Percentiles rank a stretch among this genome's conserved stretches.
These are phyloP conservation scores for Papilio elwesi DNA, from an alignment of 2,888 invertebrate species.

Conservation along the genomic window DNA sequence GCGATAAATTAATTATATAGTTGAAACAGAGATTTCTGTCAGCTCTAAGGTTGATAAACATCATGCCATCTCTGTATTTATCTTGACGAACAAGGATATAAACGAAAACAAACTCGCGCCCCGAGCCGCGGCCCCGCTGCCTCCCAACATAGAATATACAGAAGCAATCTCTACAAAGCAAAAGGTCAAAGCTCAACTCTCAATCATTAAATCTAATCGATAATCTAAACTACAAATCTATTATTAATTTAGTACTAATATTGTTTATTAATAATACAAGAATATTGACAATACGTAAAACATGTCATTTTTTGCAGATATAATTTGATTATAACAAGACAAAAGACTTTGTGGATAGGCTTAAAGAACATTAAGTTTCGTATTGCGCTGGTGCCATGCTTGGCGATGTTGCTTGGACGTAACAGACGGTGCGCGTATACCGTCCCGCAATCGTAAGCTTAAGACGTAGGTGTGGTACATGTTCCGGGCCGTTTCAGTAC, in stretches of 20 bases:
- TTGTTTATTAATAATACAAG: slow-evolving; percentile 63
- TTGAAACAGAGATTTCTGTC: slow-evolving; percentile 62
- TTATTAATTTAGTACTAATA: slow-evolving; percentile 59
- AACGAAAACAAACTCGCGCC: slow-evolving; percentile 40
- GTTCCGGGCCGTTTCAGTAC: background rate
- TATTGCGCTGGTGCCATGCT: background rate
- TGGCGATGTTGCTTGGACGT: slow-evolving; percentile 42
- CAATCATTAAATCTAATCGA: slow-evolving; percentile 64
- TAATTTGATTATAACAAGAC: slow-evolving; percentile 31
- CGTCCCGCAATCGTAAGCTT: too few species aligned
- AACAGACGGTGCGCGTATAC: too few species aligned
- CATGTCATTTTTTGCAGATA: slow-evolving; percentile 36
- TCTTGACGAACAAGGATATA: slow-evolving; percentile 47
- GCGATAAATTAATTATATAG: slow-evolving; percentile 64
- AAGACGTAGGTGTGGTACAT: too few species aligned
- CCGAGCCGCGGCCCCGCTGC: slow-evolving; percentile 38
- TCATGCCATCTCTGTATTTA: slow-evolving; percentile 59
- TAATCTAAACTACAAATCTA: slow-evolving; percentile 74
- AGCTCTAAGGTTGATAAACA: slow-evolving; percentile 54
- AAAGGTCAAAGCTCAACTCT: slow-evolving; percentile 71
- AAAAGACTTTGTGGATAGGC: slow-evolving; percentile 5
- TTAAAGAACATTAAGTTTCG: slow-evolving; percentile 4
- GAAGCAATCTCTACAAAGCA: slow-evolving; percentile 76
- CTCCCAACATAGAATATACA: slow-evolving; percentile 61
- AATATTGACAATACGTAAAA: slow-evolving; percentile 51